These are phyloP conservation scores for Nasonovia ribisnigri DNA, from an alignment of 2,888 invertebrate species.

Conservation along the genomic window DNA sequence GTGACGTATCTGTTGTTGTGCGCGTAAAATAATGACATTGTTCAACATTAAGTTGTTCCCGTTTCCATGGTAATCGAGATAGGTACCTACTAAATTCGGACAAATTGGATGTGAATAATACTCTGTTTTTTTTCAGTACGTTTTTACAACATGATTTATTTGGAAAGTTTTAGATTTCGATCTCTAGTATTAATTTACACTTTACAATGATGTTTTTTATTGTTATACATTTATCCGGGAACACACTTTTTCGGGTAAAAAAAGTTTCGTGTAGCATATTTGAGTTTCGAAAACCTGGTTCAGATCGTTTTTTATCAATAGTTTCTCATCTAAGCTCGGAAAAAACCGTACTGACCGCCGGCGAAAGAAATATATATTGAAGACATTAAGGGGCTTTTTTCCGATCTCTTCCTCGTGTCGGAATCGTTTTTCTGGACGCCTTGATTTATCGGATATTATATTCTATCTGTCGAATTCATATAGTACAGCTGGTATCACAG, in stretches of 20 bases:
- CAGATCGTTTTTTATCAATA: background rate
- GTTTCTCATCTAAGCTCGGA: background rate
- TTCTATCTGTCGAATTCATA: background rate
- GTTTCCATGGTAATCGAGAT: background rate
- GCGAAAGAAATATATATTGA: background rate
- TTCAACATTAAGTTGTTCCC: background rate
- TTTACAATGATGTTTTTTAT: background rate
- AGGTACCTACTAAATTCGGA: background rate
- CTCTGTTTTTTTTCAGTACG: background rate
- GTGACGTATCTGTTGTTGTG: background rate
- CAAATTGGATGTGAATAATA: background rate
- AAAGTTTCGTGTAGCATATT: background rate
- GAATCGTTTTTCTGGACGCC: background rate
- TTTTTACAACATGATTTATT: background rate
- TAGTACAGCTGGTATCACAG: background rate
- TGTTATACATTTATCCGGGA: too few relatives aligned
- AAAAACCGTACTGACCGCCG: background rate
- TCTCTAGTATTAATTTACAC: background rate
- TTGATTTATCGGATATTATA: background rate
- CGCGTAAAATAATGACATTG: background rate
- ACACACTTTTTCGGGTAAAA: background rate
- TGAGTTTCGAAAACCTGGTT: background rate
- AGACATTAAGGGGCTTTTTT: background rate
- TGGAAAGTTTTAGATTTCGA: background rate
- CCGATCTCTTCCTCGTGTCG: background rate